A percentile compares a stretch with the other conserved stretches of the same genome.
Evolutionary conservation across 2,888 invertebrate genomes (phyloP).

Genomic region (Idaea dimidiata): DNA sequence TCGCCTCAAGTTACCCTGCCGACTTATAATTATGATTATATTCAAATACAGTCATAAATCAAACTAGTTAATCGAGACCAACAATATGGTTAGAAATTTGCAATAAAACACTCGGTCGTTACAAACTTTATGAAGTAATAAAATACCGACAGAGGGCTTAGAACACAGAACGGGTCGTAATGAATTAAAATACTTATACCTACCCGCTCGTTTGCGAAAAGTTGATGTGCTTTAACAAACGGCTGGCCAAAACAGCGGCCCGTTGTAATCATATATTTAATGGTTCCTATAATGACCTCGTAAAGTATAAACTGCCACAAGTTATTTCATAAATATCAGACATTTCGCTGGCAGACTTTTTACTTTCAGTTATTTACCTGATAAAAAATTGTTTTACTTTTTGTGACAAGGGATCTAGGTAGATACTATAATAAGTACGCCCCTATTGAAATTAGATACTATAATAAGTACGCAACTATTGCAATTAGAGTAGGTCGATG

Average conservation of each 20-base stretch:
- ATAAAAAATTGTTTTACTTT: neutral
- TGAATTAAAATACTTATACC: conserved; percentile 65
- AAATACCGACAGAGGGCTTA: conserved; percentile 55
- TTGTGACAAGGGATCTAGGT: neutral
- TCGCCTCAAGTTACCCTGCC: too few species aligned
- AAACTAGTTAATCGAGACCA: conserved; percentile 34
- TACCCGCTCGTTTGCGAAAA: conserved; percentile 66
- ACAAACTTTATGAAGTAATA: conserved; percentile 57
- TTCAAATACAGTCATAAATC: conserved; percentile 21
- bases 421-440: too few species aligned
- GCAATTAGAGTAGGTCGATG: too few species aligned
- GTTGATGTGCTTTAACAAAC: conserved; percentile 75
- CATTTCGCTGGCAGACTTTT: conserved; percentile 49
- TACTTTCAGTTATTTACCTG: conserved; percentile 25
- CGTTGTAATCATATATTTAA: conserved; percentile 74
- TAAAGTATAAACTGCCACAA: conserved; percentile 69
- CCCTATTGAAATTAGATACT: too few species aligned
- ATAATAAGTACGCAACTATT: too few species aligned
- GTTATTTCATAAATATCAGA: conserved; percentile 68
- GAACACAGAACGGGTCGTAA: conserved; percentile 52
- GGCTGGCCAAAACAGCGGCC: conserved; percentile 61
- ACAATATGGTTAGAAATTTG: conserved; percentile 37
- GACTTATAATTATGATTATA: conserved; percentile 16
- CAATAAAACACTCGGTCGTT: conserved; percentile 42
- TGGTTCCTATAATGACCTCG: conserved; percentile 73